These are phyloP conservation scores for Keiferia lycopersicella DNA, from an alignment of 2,888 invertebrate genomes.

Conservation along the genomic window DNA sequence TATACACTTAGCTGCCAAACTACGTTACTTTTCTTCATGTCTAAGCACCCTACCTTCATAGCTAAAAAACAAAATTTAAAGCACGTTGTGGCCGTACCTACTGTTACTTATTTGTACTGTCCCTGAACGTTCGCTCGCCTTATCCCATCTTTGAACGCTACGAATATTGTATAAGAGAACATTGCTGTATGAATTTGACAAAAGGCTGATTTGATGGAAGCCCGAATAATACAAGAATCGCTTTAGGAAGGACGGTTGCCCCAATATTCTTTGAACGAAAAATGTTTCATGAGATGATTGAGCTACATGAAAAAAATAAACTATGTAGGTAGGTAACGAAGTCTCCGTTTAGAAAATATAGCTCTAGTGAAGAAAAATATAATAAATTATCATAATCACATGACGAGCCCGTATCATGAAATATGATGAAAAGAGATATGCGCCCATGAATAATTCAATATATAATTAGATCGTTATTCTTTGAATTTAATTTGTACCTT, in stretches of 20 bases:
- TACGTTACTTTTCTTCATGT: too few relatives aligned
- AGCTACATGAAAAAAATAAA: background rate
- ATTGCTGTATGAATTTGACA: conserved; percentile 24
- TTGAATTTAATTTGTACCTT: conserved; percentile 37
- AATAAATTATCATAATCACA: background rate
- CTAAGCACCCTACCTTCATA: too few relatives aligned
- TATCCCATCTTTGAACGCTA: conserved; percentile 24
- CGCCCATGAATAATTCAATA: too few relatives aligned
- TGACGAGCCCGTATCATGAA: background rate
- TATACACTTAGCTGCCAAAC: too few relatives aligned
- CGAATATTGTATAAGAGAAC: conserved; percentile 22
- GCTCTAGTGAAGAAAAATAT: too few relatives aligned
- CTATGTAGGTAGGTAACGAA: background rate
- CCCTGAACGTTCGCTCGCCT: background rate
- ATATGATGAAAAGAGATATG: background rate
- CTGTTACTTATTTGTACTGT: background rate
- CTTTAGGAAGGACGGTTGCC: background rate
- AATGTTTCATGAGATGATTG: conserved; percentile 1
- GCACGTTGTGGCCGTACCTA: background rate
- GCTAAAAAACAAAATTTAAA: too few relatives aligned
- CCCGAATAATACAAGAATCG: conserved; percentile 22
- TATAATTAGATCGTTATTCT: too few relatives aligned
- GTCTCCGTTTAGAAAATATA: background rate
- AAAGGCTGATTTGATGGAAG: conserved; percentile 25
- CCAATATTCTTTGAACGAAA: conserved; percentile 6